phyloP scores from a whole-genome alignment of 2,888 invertebrate genomes.

The Cheilosia urbana region DNA sequence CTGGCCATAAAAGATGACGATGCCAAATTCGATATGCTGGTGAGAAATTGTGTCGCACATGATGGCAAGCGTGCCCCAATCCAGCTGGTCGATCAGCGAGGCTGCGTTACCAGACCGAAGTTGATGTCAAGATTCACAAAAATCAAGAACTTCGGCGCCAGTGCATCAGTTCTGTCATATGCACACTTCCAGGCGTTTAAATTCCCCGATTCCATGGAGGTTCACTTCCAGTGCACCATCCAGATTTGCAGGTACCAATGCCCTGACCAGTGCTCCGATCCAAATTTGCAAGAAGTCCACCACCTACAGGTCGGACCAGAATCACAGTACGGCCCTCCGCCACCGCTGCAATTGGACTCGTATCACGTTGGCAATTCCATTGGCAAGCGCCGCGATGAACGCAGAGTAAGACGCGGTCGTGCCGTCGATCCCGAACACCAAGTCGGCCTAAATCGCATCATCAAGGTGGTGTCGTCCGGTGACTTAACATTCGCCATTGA shows the following conservation, averaged over 20 bases:
- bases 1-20: conserved; percentile 97
- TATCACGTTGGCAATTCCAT: conserved; percentile 86
- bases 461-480: conserved; percentile 95
- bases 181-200: conserved; percentile 98
- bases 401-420: conserved; percentile 88
- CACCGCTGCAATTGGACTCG: conserved; percentile 86
- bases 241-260: conserved; percentile 97
- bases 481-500: conserved; percentile 94
- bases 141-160: conserved; percentile 97
- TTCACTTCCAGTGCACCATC: conserved; percentile 97
- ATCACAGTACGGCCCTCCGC: conserved; percentile 89
- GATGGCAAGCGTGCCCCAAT: conserved; percentile 97
- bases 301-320: conserved; percentile 85
- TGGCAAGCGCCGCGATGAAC: conserved; percentile 88
- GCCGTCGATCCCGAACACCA: conserved; percentile 89
- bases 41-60: conserved; percentile 96
- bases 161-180: conserved; percentile 95
- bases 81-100: conserved; percentile 95
- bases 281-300: conserved; percentile 86
- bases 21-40: conserved; percentile 97
- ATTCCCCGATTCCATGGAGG: conserved; percentile 98
- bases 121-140: conserved; percentile 97
- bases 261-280: conserved; percentile 94
- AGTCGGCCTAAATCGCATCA: conserved; percentile 94
- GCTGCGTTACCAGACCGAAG: conserved; percentile 96